A percentile compares a stretch with the other conserved stretches of the same genome.
Evolutionary conservation across 2,113 vertebrate species (phyloP).

Genomic region (Ceratotherium simum): DNA sequence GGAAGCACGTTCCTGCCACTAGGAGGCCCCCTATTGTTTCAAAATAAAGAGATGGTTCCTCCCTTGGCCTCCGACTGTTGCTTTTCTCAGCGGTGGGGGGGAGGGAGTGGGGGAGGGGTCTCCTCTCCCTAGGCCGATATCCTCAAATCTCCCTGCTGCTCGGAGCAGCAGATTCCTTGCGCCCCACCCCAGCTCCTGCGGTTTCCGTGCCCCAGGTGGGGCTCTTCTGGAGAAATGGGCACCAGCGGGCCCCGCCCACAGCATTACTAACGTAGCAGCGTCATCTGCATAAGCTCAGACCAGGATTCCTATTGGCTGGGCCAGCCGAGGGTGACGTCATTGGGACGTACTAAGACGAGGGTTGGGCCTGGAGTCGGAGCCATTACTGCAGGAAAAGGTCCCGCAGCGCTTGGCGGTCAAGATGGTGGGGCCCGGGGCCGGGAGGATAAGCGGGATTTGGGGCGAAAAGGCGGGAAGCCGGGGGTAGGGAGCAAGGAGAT

Average conservation of each 20-base stretch:
- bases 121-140: too few species aligned
- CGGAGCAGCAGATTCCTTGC: rapidly evolving
- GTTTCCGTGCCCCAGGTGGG: rapidly evolving
- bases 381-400: constrained; percentile 66
- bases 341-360: constrained; percentile 40
- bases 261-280: background rate
- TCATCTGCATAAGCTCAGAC: background rate
- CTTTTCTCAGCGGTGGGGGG: constrained; percentile 39
- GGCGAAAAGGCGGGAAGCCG: background rate
- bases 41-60: constrained; percentile 77
- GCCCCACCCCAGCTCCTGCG: rapidly evolving
- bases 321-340: constrained; percentile 71
- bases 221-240: rapidly evolving
- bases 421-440: constrained; percentile 60
- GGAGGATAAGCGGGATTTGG: background rate
- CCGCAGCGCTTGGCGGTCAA: background rate
- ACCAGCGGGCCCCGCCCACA: background rate
- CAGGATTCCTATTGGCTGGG: constrained; percentile 41
- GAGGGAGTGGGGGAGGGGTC: background rate
- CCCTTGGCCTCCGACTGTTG: constrained; percentile 55
- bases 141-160: background rate
- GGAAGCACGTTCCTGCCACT: constrained; percentile 63
- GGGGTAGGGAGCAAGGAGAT: background rate
- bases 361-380: constrained; percentile 43
- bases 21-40: constrained; percentile 68